These are phyloP conservation scores for Drosophila burlai DNA, from an alignment of 1,140 invertebrate species.

Conservation along the genomic window DNA sequence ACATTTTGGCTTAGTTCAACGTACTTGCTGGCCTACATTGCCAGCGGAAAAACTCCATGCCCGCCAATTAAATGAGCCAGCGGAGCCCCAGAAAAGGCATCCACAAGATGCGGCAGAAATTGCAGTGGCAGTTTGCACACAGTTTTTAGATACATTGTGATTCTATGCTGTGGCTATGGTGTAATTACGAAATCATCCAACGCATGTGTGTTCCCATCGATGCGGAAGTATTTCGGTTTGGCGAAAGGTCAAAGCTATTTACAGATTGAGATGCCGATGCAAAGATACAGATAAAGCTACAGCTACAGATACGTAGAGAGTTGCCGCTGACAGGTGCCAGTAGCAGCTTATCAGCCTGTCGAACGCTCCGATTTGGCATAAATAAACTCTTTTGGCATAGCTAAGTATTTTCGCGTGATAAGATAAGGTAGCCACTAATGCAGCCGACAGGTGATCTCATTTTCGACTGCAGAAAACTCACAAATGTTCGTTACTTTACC, in stretches of 20 bases:
- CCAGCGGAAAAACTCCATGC: slow-evolving; percentile 44
- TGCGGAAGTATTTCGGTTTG: slow-evolving; percentile 51
- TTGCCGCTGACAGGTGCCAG: neutral
- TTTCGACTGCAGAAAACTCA: slow-evolving; percentile 66
- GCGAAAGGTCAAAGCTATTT: slow-evolving; percentile 54
- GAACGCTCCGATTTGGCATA: slow-evolving; percentile 32
- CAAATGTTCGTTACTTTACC: slow-evolving; percentile 30
- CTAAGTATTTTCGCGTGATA: slow-evolving; percentile 27
- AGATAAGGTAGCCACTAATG: slow-evolving; percentile 36
- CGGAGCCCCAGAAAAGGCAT: slow-evolving; percentile 40
- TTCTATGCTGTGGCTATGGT: slow-evolving; percentile 49
- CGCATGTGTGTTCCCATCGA: slow-evolving; percentile 51
- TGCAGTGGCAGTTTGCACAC: slow-evolving; percentile 9
- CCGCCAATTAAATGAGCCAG: slow-evolving; percentile 61
- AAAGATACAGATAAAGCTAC: slow-evolving; percentile 24
- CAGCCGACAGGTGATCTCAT: slow-evolving; percentile 62
- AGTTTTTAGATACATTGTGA: slow-evolving; percentile 7
- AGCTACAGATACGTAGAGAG: neutral
- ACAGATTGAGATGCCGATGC: slow-evolving; percentile 17
- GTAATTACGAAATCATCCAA: slow-evolving; percentile 69
- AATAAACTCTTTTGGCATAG: slow-evolving; percentile 39
- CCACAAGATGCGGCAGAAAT: slow-evolving; percentile 27
- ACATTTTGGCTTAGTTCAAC: slow-evolving; percentile 70
- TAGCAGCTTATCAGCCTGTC: slow-evolving; percentile 31
- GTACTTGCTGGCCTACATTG: slow-evolving; percentile 83